Evolutionary conservation across 2,888 invertebrate species (phyloP).

Genomic region (Eilema depressum): DNA sequence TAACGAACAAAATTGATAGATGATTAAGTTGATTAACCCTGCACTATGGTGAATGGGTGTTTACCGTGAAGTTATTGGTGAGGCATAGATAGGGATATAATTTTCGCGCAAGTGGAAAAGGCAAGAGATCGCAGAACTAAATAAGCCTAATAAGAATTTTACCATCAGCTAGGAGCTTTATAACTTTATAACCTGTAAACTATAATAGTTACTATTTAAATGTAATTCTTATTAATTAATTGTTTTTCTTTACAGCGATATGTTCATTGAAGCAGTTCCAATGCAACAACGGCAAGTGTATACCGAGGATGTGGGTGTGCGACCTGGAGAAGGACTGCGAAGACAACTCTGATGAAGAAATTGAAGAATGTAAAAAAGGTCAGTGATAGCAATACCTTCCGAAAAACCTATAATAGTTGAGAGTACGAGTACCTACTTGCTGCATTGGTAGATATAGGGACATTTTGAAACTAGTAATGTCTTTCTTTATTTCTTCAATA

Average conservation of each 20-base stretch:
- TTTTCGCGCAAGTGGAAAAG: too few species aligned
- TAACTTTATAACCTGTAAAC: not conserved
- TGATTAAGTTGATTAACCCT: too few species aligned
- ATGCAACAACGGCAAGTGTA: constrained; percentile 91
- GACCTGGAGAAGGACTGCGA: constrained; percentile 93
- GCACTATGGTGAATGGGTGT: too few species aligned
- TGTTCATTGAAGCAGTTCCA: constrained; percentile 91
- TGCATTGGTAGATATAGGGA: too few species aligned
- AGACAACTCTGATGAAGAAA: constrained; percentile 93
- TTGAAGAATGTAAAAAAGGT: constrained; percentile 90
- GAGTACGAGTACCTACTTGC: too few species aligned
- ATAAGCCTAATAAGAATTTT: too few species aligned
- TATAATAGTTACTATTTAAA: not conserved
- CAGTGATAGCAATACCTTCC: constrained; percentile 32
- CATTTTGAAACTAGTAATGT: too few species aligned
- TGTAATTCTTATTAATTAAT: not conserved
- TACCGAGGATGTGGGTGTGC: constrained; percentile 92
- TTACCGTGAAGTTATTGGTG: too few species aligned
- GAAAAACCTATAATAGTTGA: not conserved
- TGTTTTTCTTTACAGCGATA: constrained; percentile 70
- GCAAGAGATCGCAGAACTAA: too few species aligned
- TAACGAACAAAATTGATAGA: not conserved
- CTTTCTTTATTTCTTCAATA: too few species aligned
- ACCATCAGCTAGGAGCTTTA: too few species aligned
- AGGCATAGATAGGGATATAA: too few species aligned